Conservation (phyloP, 2,797 vertebrate genomes). For the Pangasius mekongensis region DNA sequence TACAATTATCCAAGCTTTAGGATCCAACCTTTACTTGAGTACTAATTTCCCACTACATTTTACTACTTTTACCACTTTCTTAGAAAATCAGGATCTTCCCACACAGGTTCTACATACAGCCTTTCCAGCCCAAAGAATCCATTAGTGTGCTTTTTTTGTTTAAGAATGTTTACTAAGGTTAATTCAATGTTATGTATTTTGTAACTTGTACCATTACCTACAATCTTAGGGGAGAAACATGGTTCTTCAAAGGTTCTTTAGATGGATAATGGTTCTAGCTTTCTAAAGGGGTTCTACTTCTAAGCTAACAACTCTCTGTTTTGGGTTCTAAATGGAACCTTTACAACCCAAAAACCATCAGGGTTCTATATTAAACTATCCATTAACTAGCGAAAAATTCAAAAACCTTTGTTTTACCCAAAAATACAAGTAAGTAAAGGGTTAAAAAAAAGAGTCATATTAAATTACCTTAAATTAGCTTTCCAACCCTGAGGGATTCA, state of each 20-base stretch:
- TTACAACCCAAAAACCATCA: background rate
- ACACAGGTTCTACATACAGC: background rate
- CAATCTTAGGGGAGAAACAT: background rate
- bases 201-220: background rate
- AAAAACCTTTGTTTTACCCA: background rate
- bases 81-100: constrained; percentile 7
- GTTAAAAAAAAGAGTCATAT: background rate
- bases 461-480: background rate
- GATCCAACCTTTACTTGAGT: background rate
- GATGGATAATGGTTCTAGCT: background rate
- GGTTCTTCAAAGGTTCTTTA: background rate
- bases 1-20: background rate
- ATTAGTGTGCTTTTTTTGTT: background rate
- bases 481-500: background rate
- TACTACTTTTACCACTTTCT: background rate
- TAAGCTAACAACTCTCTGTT: background rate
- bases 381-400: background rate
- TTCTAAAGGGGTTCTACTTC: background rate
- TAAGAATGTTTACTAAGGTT: background rate
- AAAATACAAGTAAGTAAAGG: background rate
- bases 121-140: background rate
- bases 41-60: constrained; percentile 2
- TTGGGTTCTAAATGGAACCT: too few relatives aligned
- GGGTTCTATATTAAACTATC: background rate
- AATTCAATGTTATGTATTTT: background rate